Evolutionary conservation across 2,888 invertebrate genomes (phyloP).

Genomic region (Dinocampus coccinellae): DNA sequence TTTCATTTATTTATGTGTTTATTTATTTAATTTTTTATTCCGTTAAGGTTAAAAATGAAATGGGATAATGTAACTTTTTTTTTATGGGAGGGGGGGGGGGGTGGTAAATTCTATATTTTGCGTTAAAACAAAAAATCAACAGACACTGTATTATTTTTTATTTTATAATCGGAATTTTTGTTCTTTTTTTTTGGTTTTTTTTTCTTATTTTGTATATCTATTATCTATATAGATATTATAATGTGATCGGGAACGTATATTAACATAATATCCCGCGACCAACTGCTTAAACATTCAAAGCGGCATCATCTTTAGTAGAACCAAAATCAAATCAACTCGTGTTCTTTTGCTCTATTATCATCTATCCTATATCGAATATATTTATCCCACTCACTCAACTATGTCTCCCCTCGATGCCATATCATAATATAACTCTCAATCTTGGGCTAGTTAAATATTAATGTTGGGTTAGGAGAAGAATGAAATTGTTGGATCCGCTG

Average conservation of each 20-base stretch:
- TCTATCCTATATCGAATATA: constrained; percentile 18
- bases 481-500: no score
- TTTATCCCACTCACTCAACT: background rate
- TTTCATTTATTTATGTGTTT: background rate
- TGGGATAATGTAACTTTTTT: no score
- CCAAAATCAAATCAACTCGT: constrained; percentile 28
- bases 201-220: constrained; percentile 17
- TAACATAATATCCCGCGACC: constrained; percentile 64
- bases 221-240: constrained; percentile 48
- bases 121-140: constrained; percentile 20
- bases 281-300: constrained; percentile 65
- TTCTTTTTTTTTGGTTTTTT: constrained; percentile 23
- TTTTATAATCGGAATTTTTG: background rate
- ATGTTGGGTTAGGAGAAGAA: constrained; percentile 65
- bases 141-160: constrained; percentile 25
- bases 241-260: constrained; percentile 55
- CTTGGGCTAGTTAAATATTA: constrained; percentile 65
- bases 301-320: constrained; percentile 47
- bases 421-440: constrained; percentile 63
- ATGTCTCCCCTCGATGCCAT: constrained; percentile 24
- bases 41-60: constrained; percentile 26
- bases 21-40: background rate
- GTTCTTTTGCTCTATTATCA: constrained; percentile 11
- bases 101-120: no score
- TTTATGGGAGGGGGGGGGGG: no score